Conservation (phyloP, 2,113 vertebrate genomes). For the Myiagra hebetior region DNA sequence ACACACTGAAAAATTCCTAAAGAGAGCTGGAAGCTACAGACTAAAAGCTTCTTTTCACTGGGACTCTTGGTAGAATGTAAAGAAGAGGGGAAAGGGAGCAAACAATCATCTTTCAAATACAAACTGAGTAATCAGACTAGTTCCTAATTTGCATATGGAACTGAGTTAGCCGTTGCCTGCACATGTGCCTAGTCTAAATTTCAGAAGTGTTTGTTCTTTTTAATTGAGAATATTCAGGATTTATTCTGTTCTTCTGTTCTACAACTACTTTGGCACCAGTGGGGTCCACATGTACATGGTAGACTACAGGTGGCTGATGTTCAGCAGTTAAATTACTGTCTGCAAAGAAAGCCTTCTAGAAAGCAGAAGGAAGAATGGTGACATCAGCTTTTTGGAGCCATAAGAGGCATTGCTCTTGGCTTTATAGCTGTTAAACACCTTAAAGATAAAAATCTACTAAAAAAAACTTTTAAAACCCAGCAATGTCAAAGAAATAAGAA, state of each 20-base stretch:
- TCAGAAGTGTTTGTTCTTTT: not conserved
- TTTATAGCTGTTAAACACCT: not conserved
- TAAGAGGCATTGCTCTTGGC: not conserved
- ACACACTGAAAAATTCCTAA: not conserved
- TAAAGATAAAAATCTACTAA: not conserved
- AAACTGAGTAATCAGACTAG: not conserved
- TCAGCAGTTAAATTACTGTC: not conserved
- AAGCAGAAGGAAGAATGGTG: not conserved
- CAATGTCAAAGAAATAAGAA: not conserved
- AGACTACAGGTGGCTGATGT: not conserved
- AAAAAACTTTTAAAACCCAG: not conserved
- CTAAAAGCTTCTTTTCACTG: not conserved
- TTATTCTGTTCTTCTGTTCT: not conserved
- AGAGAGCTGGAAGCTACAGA: not conserved
- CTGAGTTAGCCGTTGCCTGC: not conserved
- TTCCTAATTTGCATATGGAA: not conserved
- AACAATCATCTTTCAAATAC: not conserved
- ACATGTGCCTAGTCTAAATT: not conserved
- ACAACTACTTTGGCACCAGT: not conserved
- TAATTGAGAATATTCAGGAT: not conserved
- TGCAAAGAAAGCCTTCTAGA: not conserved
- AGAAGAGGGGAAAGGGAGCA: not conserved
- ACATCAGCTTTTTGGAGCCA: not conserved
- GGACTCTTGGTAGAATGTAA: not conserved
- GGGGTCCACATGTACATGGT: rapidly evolving